Evolutionary conservation across 2,888 invertebrate genomes (phyloP), one percentile per base, ranked within the genome.

Genomic region (Yponomeuta evonymella): DNA sequence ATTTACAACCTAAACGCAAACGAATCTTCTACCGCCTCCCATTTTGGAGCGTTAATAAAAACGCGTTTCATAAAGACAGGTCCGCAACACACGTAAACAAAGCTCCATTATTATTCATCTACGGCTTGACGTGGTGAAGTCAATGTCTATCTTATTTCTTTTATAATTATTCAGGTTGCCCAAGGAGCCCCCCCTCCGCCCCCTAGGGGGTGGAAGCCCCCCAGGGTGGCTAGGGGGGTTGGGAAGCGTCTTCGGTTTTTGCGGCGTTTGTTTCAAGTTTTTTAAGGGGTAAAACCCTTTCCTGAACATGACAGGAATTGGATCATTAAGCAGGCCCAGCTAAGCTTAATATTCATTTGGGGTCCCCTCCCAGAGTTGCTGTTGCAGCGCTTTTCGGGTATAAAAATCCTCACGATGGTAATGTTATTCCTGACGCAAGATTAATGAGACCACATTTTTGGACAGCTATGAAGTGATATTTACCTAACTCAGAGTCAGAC

Each of bases 141-240:
- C 91, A 86, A 89, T 90, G 90, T 90, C 91, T 91, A 90, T 92
- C 90, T 91, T 91, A 91, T 91, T 91, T 92, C 91, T 92, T 92
- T 91, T 90, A 90, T 92, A 92, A 92, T 92, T 92, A 92, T 91
- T 91, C 91, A 90, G 84, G 81, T 83, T 78, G 77, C 77, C 82
- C 83, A 79, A 77, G 79, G 78, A 63, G 66, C 69, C 65, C 30
- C 11, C 51, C 23, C 72, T 75, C 74, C 75, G 75, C 76, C 74
- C 73, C 76, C 76, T 23, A 1, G 33, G 30, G 51, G 51, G 51
- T 58, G 15, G 51, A 12, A 10, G 36, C 79, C 80, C 80, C 33
- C 75, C 72, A 51, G 72, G 76, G 79, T 79, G 84, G 84, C 78
- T 82, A 81, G 83, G 83, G 84, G 83, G 83, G 84, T 30, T 10